Evolutionary conservation across 2,888 invertebrate species (phyloP).

Genomic region (Tupiocoris notatus): DNA sequence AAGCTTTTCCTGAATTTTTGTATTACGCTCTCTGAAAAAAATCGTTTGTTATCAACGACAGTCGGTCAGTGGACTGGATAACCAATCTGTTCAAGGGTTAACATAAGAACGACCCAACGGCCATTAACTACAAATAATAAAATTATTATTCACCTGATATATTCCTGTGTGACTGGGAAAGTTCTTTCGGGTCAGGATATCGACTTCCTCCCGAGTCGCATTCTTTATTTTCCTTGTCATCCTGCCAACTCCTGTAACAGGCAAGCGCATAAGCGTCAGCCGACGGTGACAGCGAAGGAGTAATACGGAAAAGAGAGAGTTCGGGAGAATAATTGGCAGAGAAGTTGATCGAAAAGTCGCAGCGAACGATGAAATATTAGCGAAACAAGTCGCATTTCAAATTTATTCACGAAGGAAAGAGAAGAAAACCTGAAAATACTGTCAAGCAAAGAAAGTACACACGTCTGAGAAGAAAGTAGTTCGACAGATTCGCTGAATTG

Average conservation of each 20-base stretch:
- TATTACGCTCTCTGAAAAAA: constrained; percentile 60
- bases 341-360: too few species aligned
- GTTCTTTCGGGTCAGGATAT: constrained; percentile 42
- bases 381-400: too few species aligned
- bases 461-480: too few species aligned
- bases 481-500: too few species aligned
- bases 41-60: too few species aligned
- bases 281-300: not conserved
- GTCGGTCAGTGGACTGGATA: too few species aligned
- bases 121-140: too few species aligned
- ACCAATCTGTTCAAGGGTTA: too few species aligned
- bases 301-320: not conserved
- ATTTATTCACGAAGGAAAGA: too few species aligned
- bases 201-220: constrained; percentile 16
- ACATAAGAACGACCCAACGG: too few species aligned
- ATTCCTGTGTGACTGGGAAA: constrained; percentile 45
- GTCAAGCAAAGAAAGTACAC: not conserved
- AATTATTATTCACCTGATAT: constrained; percentile 47
- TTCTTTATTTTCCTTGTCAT: constrained; percentile 39
- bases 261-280: constrained; percentile 1
- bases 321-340: too few species aligned
- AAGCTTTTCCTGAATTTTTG: constrained; percentile 71
- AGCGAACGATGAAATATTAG: too few species aligned
- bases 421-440: not conserved
- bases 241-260: constrained; percentile 43